Evolutionary conservation across 2,888 invertebrate species (phyloP).

Genomic region (Capitulum mitella): DNA sequence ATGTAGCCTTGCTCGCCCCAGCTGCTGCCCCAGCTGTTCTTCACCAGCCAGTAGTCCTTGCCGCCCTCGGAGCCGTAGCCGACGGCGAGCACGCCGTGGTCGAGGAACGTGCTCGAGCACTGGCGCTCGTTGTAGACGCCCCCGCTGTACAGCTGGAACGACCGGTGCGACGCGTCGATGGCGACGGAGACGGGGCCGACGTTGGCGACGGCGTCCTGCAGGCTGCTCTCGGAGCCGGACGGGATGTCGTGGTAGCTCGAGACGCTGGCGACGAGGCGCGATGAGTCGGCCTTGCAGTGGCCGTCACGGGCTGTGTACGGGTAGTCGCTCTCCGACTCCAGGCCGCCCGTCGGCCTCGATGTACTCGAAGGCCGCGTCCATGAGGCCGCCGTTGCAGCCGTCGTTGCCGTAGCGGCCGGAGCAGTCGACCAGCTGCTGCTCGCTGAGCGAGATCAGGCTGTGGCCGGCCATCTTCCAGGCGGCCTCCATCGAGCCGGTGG

Average conservation of each 20-base stretch:
- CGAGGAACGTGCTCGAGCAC: no score
- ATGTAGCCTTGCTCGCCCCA: no score
- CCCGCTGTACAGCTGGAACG: conserved; percentile 85
- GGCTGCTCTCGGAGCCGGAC: conserved; percentile 60
- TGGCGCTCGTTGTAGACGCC: no score
- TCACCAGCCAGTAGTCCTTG: no score
- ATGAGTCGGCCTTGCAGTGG: conserved; percentile 41
- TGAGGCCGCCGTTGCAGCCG: conserved; percentile 78
- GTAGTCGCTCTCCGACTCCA: conserved; percentile 81
- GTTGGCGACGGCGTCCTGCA: conserved; percentile 71
- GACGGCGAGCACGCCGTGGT: no score
- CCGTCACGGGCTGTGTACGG: conserved; percentile 61
- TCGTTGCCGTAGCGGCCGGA: conserved; percentile 74
- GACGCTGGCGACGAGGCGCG: conserved; percentile 69
- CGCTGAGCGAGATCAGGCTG: conserved; percentile 54
- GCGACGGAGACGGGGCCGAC: conserved; percentile 78
- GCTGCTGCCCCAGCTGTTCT: no score
- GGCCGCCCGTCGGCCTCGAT: conserved; percentile 71
- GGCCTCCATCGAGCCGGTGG: conserved; percentile 39
- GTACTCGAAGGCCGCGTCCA: conserved; percentile 78
- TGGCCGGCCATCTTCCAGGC: background rate
- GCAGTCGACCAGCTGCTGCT: conserved; percentile 88
- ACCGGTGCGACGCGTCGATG: conserved; percentile 76
- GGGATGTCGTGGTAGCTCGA: conserved; percentile 70
- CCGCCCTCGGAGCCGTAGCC: no score